Evolutionary conservation across 2,113 vertebrate genomes (phyloP), one percentile per base, ranked within the genome.

Genomic region (Gobius niger): DNA sequence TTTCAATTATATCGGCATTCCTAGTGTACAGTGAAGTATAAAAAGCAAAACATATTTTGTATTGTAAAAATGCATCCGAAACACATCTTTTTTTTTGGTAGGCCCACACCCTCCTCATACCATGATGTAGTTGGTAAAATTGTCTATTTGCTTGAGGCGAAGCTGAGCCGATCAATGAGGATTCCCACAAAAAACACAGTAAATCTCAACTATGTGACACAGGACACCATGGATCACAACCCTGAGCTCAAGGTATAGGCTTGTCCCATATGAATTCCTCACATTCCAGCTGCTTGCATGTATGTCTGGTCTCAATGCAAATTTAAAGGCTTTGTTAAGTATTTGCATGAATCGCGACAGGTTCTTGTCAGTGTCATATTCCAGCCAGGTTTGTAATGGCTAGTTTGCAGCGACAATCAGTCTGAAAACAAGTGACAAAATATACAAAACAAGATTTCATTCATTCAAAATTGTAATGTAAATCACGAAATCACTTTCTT

Each of bases 71-170:
- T 9, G 9, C 51, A n/a, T 18, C n/a, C 2, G n/a, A 52, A 9
- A 2, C 11, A 1, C 5, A 52, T 4, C 18, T 6, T n/a, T n/a
- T n/a, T n/a, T n/a, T 10, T 71, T 44, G 68, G 44, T 12, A 93
- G 92, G 75, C 14, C 62, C 0, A 63, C 90, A 49, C 91, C 92
- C 7, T 86, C 88, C 10, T 84, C 90, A 49, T 91, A 91, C 41
- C 74, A 52, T 0, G 77, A 81, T 7, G 15, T 0, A 1, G 2
- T 5, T 24, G 91, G 92, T 57, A 90, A 91, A 77, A 72, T 93
- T 4, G 24, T 75, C 9, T 92, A 92, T 79, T 42, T 24, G 4
- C 69, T 93, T 66, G 75, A 90, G 50, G 77, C 91, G 44, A 80
- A 47, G 46, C 65, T 93, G 70, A 77, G 77, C 71, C 81, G 91